These are phyloP conservation scores for Plectrocnemia conspersa DNA, from an alignment of 1,140 invertebrate genomes.

Conservation along the genomic window DNA sequence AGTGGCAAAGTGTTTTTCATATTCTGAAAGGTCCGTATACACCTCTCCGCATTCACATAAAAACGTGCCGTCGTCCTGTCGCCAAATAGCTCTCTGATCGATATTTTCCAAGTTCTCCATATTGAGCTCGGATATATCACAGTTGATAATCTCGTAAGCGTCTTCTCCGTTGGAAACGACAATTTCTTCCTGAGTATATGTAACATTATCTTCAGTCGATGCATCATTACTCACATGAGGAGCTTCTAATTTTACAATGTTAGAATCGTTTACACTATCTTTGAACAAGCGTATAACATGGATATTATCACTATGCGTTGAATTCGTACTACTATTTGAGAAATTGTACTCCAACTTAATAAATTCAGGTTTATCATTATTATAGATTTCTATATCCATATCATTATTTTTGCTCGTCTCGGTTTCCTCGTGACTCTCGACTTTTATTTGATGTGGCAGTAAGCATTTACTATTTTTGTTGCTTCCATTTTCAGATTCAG, in stretches of 20 bases:
- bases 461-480: too few species aligned
- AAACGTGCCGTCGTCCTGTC: slow-evolving; percentile 47
- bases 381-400: not conserved
- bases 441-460: too few species aligned
- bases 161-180: slow-evolving; percentile 39
- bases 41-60: slow-evolving; percentile 48
- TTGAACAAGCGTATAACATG: slow-evolving; percentile 6
- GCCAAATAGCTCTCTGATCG: slow-evolving; percentile 42
- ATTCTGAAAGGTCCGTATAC: slow-evolving; percentile 43
- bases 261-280: slow-evolving; percentile 1
- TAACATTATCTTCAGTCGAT: slow-evolving; percentile 24
- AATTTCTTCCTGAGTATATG: slow-evolving; percentile 43
- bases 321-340: not conserved
- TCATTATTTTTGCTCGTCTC: not conserved
- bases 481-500: too few species aligned
- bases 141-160: slow-evolving; percentile 45
- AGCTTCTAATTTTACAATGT: slow-evolving; percentile 13
- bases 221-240: not conserved
- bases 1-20: slow-evolving; percentile 45
- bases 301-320: not conserved
- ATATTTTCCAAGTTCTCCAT: slow-evolving; percentile 42
- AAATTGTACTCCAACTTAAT: not conserved
- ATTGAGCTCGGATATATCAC: slow-evolving; percentile 45
- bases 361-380: not conserved
- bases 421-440: not conserved